Evolutionary conservation across 2,113 vertebrate species (phyloP).

Genomic region (Pelusios castaneus): DNA sequence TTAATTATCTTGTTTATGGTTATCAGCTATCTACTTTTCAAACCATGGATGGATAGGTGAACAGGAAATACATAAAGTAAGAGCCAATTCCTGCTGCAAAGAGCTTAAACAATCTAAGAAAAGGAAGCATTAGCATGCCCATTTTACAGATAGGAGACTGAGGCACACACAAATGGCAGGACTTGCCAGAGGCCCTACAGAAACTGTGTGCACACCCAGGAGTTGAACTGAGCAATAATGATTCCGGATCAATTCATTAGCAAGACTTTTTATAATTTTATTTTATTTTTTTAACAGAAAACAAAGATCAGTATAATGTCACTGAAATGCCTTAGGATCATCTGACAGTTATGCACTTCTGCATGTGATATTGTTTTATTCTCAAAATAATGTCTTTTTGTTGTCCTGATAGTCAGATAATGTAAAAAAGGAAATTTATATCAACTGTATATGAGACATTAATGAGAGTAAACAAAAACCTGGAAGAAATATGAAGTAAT

Average conservation of each 20-base stretch:
- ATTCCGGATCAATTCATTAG: not conserved
- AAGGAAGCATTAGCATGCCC: not conserved
- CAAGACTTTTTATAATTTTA: not conserved
- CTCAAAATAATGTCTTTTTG: not conserved
- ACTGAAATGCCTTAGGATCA: not conserved
- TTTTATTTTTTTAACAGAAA: not conserved
- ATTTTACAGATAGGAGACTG: not conserved
- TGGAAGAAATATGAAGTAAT: slow-evolving; percentile 23
- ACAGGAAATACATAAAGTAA: slow-evolving; percentile 21
- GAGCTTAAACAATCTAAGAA: not conserved
- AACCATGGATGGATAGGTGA: not conserved
- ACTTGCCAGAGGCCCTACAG: not conserved
- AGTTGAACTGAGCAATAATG: not conserved
- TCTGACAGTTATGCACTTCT: not conserved
- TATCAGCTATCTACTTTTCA: slow-evolving; percentile 22
- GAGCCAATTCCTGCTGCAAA: not conserved
- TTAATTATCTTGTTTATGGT: slow-evolving; percentile 7
- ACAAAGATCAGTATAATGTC: not conserved
- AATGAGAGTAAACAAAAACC: not conserved
- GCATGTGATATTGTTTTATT: not conserved
- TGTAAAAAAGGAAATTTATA: slow-evolving; percentile 1
- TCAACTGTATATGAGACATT: not conserved
- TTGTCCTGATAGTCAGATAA: not conserved
- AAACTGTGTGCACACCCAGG: not conserved
- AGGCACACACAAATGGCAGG: not conserved